Evolutionary conservation across 2,113 vertebrate genomes (phyloP), one percentile per base, ranked within the genome.

Genomic region (Emydocephalus ijimae): DNA sequence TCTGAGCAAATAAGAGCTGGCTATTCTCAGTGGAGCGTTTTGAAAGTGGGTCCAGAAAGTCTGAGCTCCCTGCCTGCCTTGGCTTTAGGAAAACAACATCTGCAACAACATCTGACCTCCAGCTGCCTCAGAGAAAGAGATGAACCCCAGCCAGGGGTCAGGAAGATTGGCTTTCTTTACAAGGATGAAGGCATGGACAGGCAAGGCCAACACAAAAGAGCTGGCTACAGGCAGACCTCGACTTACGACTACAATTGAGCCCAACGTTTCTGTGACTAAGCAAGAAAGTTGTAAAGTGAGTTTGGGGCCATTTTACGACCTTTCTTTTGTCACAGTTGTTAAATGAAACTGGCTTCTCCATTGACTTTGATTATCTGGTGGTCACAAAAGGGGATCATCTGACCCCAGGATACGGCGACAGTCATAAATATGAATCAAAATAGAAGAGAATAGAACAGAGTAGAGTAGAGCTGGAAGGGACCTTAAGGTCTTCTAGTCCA

Each of bases 1-100:
- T 96, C 95, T 92, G 93, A 96, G 94, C 94, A 96, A 96, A 96
- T 95, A 96, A 95, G 94, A 90, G 2, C 0, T 89, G n/a, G 43
- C 89, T 88, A 93, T 24, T 69, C 94, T 89, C 90, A 95, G 92
- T 0, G 81, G 92, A 89, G 92, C 92, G 87, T 95, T 95, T 94
- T 94, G 93, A 3, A 95, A 93, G 94, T 93, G 90, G 93, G 90
- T 93, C 94, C 48, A 50, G 48, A 50, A 50, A 50, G 48, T 50
- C 48, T 95, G 90, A 55, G 87, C 90, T 91, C 92, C 91, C 90
- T 92, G 92, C 89, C 89, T 24, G 94, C 94, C 93, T 94, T 90
- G 92, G 90, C 90, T 96, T 96, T 95, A 94, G 94, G 96, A 90
- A 95, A 96, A 92, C 92, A 21, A 93, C 95, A 93, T 0, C 93